Conservation (phyloP, 1,140 invertebrate genomes). For the Samia ricini region DNA sequence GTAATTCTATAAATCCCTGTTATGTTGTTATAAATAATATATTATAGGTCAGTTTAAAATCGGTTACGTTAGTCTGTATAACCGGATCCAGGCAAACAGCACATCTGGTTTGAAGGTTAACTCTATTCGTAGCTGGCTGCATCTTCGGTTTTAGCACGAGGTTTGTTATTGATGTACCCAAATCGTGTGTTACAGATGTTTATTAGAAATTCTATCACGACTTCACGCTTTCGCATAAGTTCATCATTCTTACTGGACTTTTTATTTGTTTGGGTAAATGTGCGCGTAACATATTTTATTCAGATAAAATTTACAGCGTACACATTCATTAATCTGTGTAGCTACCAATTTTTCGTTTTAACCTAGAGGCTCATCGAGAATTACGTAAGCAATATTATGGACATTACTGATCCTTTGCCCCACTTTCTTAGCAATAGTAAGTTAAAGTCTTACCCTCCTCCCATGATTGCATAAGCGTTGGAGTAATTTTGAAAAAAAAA, state of each 20-base stretch:
- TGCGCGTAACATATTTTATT: background rate
- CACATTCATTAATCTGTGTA: background rate
- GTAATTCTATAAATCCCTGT: background rate
- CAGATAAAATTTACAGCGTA: background rate
- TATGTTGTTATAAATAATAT: background rate
- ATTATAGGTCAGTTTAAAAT: background rate
- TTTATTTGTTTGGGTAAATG: background rate
- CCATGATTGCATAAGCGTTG: no score
- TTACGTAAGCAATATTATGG: no score
- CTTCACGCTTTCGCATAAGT: background rate
- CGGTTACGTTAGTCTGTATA: background rate
- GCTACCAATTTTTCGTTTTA: no score
- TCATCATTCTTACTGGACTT: background rate
- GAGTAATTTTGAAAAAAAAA: no score
- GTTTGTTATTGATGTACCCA: background rate
- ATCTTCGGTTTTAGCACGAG: background rate
- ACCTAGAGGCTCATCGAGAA: no score
- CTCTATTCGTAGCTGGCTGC: background rate
- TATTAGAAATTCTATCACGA: background rate
- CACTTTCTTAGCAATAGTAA: no score
- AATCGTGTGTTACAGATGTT: slow-evolving; percentile 2
- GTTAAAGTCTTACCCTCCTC: no score
- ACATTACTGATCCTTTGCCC: no score
- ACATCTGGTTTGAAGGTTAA: background rate
- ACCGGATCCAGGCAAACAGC: background rate